phyloP scores from a whole-genome alignment of 1,140 invertebrate genomes.

The Apis cerana region DNA sequence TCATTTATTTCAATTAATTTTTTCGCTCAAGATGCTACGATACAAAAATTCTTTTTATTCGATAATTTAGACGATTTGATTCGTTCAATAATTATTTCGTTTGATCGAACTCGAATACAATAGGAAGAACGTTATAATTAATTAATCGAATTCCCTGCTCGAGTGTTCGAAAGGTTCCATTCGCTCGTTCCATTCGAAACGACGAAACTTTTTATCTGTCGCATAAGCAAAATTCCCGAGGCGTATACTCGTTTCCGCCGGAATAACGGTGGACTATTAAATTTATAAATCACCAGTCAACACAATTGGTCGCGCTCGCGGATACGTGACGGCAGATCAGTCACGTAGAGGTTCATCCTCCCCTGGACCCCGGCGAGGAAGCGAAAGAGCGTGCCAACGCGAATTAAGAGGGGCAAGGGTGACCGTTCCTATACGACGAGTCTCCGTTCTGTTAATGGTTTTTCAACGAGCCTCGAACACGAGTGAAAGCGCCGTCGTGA shows the following conservation, averaged over 20 bases:
- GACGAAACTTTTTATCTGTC: background rate
- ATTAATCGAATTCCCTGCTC: background rate
- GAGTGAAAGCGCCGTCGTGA: constrained; percentile 40
- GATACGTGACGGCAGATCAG: constrained; percentile 47
- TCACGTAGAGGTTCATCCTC: constrained; percentile 27
- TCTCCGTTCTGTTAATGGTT: constrained; percentile 56
- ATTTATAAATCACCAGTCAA: constrained; percentile 59
- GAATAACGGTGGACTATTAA: constrained; percentile 44
- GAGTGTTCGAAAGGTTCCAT: background rate
- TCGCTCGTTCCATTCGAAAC: background rate
- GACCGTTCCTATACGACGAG: constrained; percentile 27
- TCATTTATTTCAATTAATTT: background rate
- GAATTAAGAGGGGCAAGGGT: constrained; percentile 49
- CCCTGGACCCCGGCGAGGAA: background rate
- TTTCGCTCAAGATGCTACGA: no score
- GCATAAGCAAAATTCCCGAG: background rate
- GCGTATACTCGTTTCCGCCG: background rate
- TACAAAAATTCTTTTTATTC: background rate
- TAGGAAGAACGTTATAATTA: no score
- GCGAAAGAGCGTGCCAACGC: constrained; percentile 28
- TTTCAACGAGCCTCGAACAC: constrained; percentile 48
- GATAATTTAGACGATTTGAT: background rate
- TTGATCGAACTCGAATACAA: no score
- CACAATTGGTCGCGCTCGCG: constrained; percentile 43
- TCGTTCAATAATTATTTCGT: no score